Conservation (phyloP, 2,113 vertebrate species). For the Diglossa brunneiventris region DNA sequence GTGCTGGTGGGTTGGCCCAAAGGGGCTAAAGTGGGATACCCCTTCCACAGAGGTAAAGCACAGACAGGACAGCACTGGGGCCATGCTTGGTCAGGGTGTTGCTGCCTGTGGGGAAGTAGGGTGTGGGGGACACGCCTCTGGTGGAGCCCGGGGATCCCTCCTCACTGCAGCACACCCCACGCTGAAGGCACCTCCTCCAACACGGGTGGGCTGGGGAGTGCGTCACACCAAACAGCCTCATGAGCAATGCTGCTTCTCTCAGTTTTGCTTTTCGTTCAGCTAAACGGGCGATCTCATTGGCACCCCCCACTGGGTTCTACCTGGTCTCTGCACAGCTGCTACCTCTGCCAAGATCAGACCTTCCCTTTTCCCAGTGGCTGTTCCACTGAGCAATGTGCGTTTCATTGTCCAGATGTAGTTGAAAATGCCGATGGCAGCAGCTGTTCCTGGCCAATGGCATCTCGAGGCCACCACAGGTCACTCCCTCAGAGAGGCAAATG, state of each 20-base stretch:
- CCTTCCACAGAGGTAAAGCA: neutral
- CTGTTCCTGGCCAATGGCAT: neutral
- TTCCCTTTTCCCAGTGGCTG: neutral
- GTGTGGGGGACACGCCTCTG: fast-evolving
- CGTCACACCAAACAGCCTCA: neutral
- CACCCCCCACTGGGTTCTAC: neutral
- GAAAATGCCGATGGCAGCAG: neutral
- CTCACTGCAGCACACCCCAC: neutral
- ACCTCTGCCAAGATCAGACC: neutral
- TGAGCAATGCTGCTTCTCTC: constrained; percentile 7
- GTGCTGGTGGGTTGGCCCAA: neutral
- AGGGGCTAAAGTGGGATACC: neutral
- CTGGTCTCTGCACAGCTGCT: neutral
- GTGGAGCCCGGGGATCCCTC: neutral
- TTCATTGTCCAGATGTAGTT: fast-evolving
- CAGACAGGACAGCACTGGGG: neutral
- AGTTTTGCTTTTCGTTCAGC: neutral
- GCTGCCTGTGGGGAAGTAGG: neutral
- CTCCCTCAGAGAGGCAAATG: neutral
- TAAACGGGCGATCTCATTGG: neutral
- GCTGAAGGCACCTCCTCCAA: neutral
- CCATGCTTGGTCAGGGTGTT: neutral
- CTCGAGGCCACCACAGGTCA: fast-evolving
- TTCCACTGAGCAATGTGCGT: fast-evolving
- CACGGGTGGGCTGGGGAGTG: neutral